These are phyloP conservation scores for Gobio occitaniae DNA, from an alignment of 2,797 vertebrate species.

Conservation along the genomic window DNA sequence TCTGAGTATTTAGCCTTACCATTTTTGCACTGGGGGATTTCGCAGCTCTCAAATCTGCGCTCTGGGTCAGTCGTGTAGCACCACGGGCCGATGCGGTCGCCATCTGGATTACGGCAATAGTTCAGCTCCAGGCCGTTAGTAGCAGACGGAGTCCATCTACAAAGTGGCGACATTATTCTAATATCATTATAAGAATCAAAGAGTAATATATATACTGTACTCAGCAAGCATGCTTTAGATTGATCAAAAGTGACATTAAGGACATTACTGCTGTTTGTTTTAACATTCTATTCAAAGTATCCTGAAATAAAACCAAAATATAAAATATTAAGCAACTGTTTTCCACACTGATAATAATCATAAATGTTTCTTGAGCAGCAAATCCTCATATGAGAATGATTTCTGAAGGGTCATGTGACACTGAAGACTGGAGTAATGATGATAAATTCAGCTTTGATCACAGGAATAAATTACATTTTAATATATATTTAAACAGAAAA, in stretches of 20 bases:
- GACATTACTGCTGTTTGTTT: background rate
- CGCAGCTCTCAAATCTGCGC: slow-evolving; percentile 87
- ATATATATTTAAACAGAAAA: background rate
- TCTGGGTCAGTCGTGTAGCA: slow-evolving; percentile 89
- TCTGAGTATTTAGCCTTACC: slow-evolving; percentile 71
- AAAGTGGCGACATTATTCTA: slow-evolving; percentile 1
- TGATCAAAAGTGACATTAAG: background rate
- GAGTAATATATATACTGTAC: background rate
- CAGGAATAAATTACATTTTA: background rate
- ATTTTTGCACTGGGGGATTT: slow-evolving; percentile 90
- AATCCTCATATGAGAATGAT: too few species aligned
- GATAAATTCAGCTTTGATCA: background rate
- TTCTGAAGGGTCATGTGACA: too few species aligned
- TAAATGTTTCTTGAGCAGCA: too few species aligned
- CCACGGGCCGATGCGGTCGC: slow-evolving; percentile 89
- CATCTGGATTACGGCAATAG: slow-evolving; percentile 93
- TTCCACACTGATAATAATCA: too few species aligned
- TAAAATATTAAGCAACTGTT: background rate
- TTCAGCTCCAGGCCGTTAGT: slow-evolving; percentile 91
- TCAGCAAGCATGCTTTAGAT: background rate
- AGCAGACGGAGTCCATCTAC: slow-evolving; percentile 84
- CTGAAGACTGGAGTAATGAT: background rate
- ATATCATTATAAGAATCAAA: background rate
- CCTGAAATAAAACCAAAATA: background rate
- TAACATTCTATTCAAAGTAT: background rate